Evolutionary conservation across 2,888 invertebrate species (phyloP).

Genomic region (Meteorus colon): DNA sequence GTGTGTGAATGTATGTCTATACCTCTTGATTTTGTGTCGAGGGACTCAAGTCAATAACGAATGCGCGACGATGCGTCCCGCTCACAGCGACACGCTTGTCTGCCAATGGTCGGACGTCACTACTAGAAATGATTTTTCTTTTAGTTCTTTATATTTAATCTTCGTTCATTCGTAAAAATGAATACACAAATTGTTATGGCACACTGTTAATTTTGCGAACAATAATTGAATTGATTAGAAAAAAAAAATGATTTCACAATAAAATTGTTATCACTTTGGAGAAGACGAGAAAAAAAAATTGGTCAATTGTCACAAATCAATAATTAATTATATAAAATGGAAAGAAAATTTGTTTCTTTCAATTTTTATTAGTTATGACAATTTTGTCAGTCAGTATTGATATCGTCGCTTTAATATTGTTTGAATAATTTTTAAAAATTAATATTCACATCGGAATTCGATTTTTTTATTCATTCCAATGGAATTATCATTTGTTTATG

Average conservation of each 20-base stretch:
- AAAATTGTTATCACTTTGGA: no score
- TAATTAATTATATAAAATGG: no score
- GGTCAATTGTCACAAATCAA: no score
- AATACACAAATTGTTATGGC: neutral
- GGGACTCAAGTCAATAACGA: slow-evolving; percentile 48
- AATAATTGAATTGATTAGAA: neutral
- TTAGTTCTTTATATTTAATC: slow-evolving; percentile 7
- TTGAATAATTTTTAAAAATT: no score
- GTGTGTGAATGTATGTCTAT: slow-evolving; percentile 28
- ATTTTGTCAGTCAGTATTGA: no score
- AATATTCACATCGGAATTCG: no score
- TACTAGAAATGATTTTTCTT: neutral
- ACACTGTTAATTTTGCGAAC: neutral
- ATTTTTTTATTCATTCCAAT: neutral
- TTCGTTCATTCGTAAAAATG: neutral
- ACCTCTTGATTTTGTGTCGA: slow-evolving; percentile 36
- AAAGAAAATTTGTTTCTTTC: no score
- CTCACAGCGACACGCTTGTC: slow-evolving; percentile 14
- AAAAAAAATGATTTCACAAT: neutral
- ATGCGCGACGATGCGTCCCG: slow-evolving; percentile 35
- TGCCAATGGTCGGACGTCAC: slow-evolving; percentile 15
- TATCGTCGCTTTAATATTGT: no score
- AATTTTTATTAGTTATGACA: no score
- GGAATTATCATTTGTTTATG: neutral
- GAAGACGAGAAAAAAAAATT: no score